Conservation (phyloP, 2,113 vertebrate genomes). For the Enhydra lutris region DNA sequence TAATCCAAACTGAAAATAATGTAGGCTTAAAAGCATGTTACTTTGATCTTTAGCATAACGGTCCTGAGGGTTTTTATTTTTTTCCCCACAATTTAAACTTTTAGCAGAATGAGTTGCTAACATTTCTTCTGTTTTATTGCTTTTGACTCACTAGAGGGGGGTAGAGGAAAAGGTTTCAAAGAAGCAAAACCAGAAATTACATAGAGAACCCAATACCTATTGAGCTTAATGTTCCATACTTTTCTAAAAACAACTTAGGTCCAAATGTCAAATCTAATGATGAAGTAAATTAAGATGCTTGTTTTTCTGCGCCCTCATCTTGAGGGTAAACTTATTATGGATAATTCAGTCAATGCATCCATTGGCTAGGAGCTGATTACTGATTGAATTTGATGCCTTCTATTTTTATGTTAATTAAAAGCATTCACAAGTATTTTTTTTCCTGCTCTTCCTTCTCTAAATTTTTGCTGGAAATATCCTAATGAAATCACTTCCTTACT, state of each 20-base stretch:
- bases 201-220: neutral
- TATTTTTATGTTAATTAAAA: neutral
- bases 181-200: neutral
- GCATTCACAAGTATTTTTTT: neutral
- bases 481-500: neutral
- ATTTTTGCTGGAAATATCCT: neutral
- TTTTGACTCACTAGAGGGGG: slow-evolving; percentile 69
- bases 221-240: neutral
- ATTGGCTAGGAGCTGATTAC: neutral
- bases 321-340: neutral
- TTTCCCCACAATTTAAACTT: neutral
- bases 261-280: slow-evolving; percentile 39
- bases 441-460: neutral
- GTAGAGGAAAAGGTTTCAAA: slow-evolving; percentile 65
- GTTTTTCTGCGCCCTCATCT: neutral
- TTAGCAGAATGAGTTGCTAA: neutral
- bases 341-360: neutral
- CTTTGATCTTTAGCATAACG: neutral
- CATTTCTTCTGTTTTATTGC: neutral
- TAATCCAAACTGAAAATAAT: neutral
- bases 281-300: neutral
- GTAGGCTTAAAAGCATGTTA: neutral
- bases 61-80: neutral
- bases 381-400: neutral
- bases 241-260: neutral